Evolutionary conservation across 2,113 vertebrate genomes (phyloP).

Genomic region (Cephalophus harveyi): DNA sequence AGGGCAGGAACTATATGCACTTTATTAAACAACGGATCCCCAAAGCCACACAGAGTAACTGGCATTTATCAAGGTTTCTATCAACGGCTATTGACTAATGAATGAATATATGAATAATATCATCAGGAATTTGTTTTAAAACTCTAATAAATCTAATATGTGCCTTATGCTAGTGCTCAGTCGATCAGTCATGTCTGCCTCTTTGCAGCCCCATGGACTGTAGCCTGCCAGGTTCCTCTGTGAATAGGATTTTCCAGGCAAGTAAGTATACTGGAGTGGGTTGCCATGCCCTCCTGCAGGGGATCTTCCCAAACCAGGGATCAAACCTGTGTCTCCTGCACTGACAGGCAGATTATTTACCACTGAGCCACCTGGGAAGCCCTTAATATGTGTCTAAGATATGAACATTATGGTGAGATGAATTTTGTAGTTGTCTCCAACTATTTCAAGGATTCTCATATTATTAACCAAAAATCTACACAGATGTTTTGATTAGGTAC

Average conservation of each 20-base stretch:
- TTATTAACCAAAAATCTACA: conserved; percentile 2
- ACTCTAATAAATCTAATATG: not conserved
- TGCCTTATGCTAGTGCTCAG: not conserved
- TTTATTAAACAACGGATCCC: conserved; percentile 28
- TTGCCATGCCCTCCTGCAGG: not conserved
- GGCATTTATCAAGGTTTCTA: not conserved
- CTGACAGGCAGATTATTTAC: not conserved
- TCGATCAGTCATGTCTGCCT: not conserved
- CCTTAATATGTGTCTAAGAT: not conserved
- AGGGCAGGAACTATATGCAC: not conserved
- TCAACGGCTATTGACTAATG: not conserved
- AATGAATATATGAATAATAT: not conserved
- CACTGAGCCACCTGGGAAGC: not conserved
- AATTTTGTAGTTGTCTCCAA: conserved; percentile 17
- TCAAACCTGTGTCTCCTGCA: not conserved
- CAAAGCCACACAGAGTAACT: conserved; percentile 24
- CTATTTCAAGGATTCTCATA: conserved; percentile 8
- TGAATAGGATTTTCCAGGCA: not conserved
- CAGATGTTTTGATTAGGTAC: not conserved
- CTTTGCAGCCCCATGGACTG: not conserved
- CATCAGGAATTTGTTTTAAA: conserved; percentile 27
- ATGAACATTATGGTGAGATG: not conserved
- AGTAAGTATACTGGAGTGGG: not conserved
- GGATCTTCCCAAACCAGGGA: not conserved
- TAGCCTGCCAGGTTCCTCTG: not conserved